These are phyloP conservation scores for Mycalesis mineus DNA, from an alignment of 2,888 invertebrate genomes.

Conservation along the genomic window DNA sequence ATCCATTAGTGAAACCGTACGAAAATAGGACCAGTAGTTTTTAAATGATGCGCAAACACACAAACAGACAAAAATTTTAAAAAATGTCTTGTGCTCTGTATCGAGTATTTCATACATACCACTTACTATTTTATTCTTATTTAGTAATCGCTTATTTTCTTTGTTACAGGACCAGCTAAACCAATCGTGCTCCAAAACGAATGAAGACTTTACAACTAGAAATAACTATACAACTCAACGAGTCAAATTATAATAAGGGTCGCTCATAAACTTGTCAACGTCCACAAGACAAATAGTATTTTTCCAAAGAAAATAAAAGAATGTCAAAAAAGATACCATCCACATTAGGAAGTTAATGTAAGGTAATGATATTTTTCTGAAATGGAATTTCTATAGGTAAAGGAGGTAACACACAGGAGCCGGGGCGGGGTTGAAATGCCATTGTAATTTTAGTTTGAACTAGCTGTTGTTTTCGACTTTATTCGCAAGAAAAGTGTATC, in stretches of 20 bases:
- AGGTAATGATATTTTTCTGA: conserved; percentile 26
- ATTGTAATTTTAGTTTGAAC: too few species aligned
- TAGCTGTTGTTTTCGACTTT: too few species aligned
- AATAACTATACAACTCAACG: conserved; percentile 7
- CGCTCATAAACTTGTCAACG: conserved; percentile 63
- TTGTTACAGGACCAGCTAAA: conserved; percentile 34
- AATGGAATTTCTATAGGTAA: not conserved
- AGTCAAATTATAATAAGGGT: conserved; percentile 29
- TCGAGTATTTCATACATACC: too few species aligned
- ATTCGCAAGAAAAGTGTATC: too few species aligned
- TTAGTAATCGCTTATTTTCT: not conserved
- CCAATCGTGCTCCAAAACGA: conserved; percentile 29
- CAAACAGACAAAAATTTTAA: too few species aligned
- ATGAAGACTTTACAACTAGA: conserved; percentile 19
- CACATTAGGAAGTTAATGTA: conserved; percentile 27
- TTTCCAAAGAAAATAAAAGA: conserved; percentile 17
- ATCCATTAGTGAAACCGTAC: too few species aligned
- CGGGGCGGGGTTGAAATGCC: not conserved
- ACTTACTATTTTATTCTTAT: too few species aligned
- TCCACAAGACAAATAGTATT: conserved; percentile 57
- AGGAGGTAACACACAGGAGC: not conserved
- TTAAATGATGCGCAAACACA: too few species aligned
- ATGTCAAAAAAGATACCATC: conserved; percentile 30
- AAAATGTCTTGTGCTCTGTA: too few species aligned
- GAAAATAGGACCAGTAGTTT: too few species aligned